These are phyloP conservation scores for Musca vetustissima DNA, from an alignment of 1,140 invertebrate species.

Conservation along the genomic window DNA sequence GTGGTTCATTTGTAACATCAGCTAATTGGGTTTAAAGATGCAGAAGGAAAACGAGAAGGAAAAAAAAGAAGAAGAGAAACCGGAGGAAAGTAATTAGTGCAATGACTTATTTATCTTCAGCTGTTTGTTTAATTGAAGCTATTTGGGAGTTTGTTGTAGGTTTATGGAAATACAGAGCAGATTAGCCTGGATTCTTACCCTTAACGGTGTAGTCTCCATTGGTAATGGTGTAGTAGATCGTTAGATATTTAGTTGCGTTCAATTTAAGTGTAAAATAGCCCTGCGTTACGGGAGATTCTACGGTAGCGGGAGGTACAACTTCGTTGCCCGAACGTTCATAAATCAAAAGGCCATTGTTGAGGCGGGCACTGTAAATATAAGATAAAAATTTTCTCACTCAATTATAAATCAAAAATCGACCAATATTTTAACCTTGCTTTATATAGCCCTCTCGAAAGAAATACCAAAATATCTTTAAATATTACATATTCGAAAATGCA, in stretches of 20 bases:
- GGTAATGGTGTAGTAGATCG: slow-evolving; percentile 44
- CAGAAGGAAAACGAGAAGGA: too few relatives aligned
- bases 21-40: slow-evolving; percentile 14
- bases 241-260: slow-evolving; percentile 35
- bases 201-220: slow-evolving; percentile 44
- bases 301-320: slow-evolving; percentile 13
- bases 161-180: slow-evolving; percentile 4
- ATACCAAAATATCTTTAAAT: too few relatives aligned
- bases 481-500: too few relatives aligned
- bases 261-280: slow-evolving; percentile 40
- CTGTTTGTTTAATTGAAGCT: neutral
- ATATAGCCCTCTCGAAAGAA: too few relatives aligned
- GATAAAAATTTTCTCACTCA: too few relatives aligned
- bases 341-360: slow-evolving; percentile 41
- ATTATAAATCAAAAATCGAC: too few relatives aligned
- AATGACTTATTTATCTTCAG: slow-evolving; percentile 4
- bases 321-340: slow-evolving; percentile 36
- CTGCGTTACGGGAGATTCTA: neutral
- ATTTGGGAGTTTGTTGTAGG: slow-evolving; percentile 28
- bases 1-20: slow-evolving; percentile 16
- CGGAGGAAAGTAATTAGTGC: slow-evolving; percentile 7
- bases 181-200: slow-evolving; percentile 26
- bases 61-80: neutral
- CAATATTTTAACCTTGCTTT: too few relatives aligned
- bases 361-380: neutral